Evolutionary conservation across 2,113 vertebrate genomes (phyloP), one percentile per base, ranked within the genome.

Genomic region (Willisornis vidua): DNA sequence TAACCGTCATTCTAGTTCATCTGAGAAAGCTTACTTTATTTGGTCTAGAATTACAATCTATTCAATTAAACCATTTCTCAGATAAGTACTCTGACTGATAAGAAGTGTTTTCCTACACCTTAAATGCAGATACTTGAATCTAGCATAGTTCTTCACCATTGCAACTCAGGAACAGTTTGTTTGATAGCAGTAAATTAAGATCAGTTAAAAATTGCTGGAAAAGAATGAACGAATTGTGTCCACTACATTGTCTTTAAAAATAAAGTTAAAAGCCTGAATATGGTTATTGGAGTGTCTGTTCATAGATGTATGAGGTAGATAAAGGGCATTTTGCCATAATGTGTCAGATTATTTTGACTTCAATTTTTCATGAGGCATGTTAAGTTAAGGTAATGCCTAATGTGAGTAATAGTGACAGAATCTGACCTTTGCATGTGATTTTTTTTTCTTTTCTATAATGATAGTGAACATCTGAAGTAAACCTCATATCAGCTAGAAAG

Each of bases 321-420:
- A 95, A 94, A 96, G 90, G 90, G 73, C 61, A 83, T 90, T 92
- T 94, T 95, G 93, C 76, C 92, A 90, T 92, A 87, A 93, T 24
- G 85, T 93, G 85, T 86, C 79, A 93, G 88, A 93, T 96, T 93
- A 93, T 95, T 95, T 93, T 96, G 72, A 95, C 88, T 94, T 96
- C 73, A 78, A 2, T 86, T 94, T 95, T 96, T 94, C 62, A 49
- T 92, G 61, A 90, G 70, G 70, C 94, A 78, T 86, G 79, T 94
- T 91, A 87, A 92, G 83, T 92, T 90, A 93, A 96, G 88, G 87
- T 90, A 76, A 91, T 80, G 45, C 90, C 91, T 97, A 77, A 91
- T 77, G 63, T 93, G 90, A 88, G 52, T 91, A 94, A 94, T 80
- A 77, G 87, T 88, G 92, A 91, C 68, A 88, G 82, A 94, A 87